phyloP scores from a whole-genome alignment of 2,888 invertebrate species.

The Trichopoda pennipes region DNA sequence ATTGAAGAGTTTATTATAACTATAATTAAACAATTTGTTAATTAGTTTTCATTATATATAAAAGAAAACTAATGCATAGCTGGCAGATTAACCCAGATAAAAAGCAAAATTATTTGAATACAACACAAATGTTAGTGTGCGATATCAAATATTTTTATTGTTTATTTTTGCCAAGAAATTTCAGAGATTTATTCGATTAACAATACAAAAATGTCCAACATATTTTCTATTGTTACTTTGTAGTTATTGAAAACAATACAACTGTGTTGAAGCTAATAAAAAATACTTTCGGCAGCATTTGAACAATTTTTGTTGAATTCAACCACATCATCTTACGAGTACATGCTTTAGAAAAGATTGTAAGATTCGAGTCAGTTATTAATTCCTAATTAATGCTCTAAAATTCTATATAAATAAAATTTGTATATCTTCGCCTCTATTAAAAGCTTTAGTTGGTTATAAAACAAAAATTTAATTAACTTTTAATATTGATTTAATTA shows the following conservation, averaged over 20 bases:
- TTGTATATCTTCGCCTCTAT: too few relatives aligned
- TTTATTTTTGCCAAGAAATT: background rate
- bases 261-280: too few relatives aligned
- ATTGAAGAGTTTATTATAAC: background rate
- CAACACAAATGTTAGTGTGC: background rate
- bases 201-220: background rate
- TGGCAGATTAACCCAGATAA: constrained; percentile 1
- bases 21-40: background rate
- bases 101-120: background rate
- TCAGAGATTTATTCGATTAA: background rate
- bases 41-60: background rate
- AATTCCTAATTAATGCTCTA: too few relatives aligned
- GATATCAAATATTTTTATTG: background rate
- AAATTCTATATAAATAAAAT: too few relatives aligned
- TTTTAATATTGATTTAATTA: too few relatives aligned
- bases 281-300: too few relatives aligned
- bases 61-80: background rate
- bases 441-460: too few relatives aligned
- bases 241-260: background rate
- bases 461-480: too few relatives aligned
- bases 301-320: too few relatives aligned
- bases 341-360: too few relatives aligned
- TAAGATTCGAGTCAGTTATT: too few relatives aligned
- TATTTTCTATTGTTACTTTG: background rate
- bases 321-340: too few relatives aligned